Evolutionary conservation across 2,888 invertebrate genomes (phyloP).

Genomic region (Eupeodes latifasciatus): DNA sequence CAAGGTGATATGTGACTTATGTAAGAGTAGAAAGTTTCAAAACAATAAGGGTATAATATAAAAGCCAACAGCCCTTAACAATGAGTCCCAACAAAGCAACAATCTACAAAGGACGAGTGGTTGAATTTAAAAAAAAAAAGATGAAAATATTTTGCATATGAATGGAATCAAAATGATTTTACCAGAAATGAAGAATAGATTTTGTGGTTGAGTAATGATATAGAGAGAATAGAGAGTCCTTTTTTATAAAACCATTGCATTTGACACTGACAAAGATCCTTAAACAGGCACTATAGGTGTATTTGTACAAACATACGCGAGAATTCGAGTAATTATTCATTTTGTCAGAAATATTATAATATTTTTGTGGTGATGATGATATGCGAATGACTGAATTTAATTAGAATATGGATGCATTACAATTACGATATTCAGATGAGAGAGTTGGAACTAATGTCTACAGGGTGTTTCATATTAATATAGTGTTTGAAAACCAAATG

Average conservation of each 20-base stretch:
- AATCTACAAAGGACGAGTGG: neutral
- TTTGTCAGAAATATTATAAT: conserved; percentile 60
- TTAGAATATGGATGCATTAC: conserved; percentile 67
- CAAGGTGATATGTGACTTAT: conserved; percentile 63
- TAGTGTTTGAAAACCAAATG: too few species aligned
- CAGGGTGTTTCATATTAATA: conserved; percentile 27
- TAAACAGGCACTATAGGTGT: conserved; percentile 17
- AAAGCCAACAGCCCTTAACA: conserved; percentile 27
- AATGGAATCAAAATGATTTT: conserved; percentile 67
- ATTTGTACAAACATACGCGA: conserved; percentile 6
- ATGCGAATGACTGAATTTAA: conserved; percentile 71
- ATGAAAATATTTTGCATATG: conserved; percentile 73
- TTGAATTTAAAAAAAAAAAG: conserved; percentile 20
- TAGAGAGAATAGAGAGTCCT: conserved; percentile 30
- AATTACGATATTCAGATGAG: neutral
- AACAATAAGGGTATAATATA: conserved; percentile 53
- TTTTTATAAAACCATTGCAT: conserved; percentile 47
- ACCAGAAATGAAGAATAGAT: conserved; percentile 60
- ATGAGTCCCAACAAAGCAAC: conserved; percentile 52
- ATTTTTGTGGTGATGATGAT: conserved; percentile 54
- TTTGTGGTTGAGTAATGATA: conserved; percentile 72
- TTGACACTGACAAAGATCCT: conserved; percentile 41
- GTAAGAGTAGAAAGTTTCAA: neutral
- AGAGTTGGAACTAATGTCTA: conserved; percentile 3
- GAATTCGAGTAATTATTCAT: conserved; percentile 65